A percentile compares a stretch with the other conserved stretches of the same genome.
Conservation (phyloP, 2,113 vertebrate species). For the Pogonocichla stellata region DNA sequence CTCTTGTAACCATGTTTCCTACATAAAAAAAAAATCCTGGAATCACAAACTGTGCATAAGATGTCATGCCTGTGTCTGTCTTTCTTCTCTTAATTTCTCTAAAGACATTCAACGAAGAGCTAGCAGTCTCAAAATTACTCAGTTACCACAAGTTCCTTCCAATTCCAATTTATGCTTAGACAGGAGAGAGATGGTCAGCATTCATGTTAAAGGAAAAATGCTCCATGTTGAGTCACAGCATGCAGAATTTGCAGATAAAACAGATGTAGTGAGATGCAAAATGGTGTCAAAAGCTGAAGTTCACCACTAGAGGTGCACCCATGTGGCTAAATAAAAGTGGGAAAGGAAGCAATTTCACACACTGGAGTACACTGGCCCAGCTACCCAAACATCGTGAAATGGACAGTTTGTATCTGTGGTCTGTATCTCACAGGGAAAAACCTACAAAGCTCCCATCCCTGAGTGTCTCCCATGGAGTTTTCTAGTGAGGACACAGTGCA, state of each 20-base stretch:
- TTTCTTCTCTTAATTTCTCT: neutral
- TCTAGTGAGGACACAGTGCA: neutral
- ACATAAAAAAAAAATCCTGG: fast-evolving
- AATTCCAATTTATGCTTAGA: neutral
- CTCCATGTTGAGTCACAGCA: neutral
- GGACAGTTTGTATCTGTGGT: neutral
- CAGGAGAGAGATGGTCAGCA: fast-evolving
- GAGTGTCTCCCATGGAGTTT: neutral
- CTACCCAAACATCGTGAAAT: fast-evolving
- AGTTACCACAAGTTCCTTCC: neutral
- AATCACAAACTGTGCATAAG: neutral
- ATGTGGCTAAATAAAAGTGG: neutral
- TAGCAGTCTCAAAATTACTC: neutral
- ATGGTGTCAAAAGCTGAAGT: neutral
- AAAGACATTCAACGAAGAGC: neutral
- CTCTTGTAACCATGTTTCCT: neutral
- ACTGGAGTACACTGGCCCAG: neutral
- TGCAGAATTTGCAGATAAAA: neutral
- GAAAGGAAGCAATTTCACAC: neutral
- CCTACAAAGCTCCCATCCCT: neutral
- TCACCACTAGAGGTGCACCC: neutral
- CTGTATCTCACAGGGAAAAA: neutral
- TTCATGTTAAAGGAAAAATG: neutral
- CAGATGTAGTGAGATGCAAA: neutral
- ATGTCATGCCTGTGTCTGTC: neutral